phyloP scores from a whole-genome alignment of 2,888 invertebrate species.

The Drosophila emarginata region DNA sequence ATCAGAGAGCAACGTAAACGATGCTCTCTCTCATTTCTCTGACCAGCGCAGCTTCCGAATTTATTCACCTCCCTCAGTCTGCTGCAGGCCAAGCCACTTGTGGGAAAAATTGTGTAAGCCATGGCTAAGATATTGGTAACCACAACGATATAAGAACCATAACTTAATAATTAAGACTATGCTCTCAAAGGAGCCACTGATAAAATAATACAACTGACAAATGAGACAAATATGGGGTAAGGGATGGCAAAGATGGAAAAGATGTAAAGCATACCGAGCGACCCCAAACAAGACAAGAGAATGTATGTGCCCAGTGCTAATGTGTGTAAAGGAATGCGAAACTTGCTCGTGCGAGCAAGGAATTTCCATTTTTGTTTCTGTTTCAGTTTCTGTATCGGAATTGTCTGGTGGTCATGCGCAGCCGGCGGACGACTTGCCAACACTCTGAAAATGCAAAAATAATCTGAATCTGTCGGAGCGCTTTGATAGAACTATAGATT shows the following conservation, averaged over 20 bases:
- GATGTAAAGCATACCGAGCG: neutral
- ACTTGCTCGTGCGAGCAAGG: conserved; percentile 32
- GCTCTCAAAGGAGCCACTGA: neutral
- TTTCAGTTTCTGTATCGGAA: conserved; percentile 61
- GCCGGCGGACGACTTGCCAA: conserved; percentile 41
- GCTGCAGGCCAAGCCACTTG: conserved; percentile 3
- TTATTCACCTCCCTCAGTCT: neutral
- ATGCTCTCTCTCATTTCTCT: conserved; percentile 12
- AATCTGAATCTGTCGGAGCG: conserved; percentile 33
- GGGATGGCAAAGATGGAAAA: neutral
- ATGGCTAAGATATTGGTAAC: neutral
- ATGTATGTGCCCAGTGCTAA: neutral
- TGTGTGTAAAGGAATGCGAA: conserved; percentile 33
- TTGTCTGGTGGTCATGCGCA: conserved; percentile 68
- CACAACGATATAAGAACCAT: neutral
- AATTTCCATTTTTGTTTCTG: conserved; percentile 4
- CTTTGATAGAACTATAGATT: conserved; percentile 26
- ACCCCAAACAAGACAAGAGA: neutral
- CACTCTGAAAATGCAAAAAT: conserved; percentile 25
- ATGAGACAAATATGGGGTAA: neutral
- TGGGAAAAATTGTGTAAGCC: neutral
- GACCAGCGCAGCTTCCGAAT: neutral
- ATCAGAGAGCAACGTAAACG: neutral
- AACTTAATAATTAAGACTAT: conserved; percentile 4
- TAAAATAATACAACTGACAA: neutral